A percentile compares a stretch with the other conserved stretches of the same genome.
These are phyloP conservation scores for Eidolon helvum DNA, from an alignment of 2,113 vertebrate genomes.

Conservation along the genomic window DNA sequence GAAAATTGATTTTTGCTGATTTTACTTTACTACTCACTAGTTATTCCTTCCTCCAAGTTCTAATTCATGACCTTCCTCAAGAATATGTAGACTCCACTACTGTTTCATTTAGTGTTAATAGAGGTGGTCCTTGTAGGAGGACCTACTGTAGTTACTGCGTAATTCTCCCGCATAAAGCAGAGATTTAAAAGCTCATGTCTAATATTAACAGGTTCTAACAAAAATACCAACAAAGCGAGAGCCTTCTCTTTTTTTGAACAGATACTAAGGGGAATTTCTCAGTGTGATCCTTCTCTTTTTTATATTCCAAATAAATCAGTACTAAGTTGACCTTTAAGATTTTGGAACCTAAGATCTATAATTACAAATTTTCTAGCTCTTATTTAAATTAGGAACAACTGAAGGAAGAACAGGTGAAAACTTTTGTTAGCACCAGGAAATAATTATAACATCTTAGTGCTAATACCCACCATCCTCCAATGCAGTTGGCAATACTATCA, in stretches of 20 bases:
- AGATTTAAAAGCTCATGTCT: neutral
- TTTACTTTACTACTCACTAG: neutral
- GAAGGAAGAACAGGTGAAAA: neutral
- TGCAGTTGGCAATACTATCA: neutral
- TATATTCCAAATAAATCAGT: neutral
- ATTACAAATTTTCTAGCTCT: slow-evolving; percentile 21
- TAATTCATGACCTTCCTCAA: neutral
- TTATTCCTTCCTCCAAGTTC: neutral
- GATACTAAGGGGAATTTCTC: neutral
- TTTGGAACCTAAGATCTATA: neutral
- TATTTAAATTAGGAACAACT: neutral
- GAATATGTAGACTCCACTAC: neutral
- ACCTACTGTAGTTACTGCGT: neutral
- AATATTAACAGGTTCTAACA: neutral
- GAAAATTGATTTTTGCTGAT: neutral
- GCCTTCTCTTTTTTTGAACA: neutral
- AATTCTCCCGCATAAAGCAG: neutral
- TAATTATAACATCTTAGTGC: neutral
- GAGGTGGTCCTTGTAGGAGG: neutral
- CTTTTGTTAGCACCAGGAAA: neutral
- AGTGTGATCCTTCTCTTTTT: neutral
- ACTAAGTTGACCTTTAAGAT: neutral
- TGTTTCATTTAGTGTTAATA: neutral
- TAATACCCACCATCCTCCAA: neutral
- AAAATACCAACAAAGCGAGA: neutral